Base-by-base conservation (phyloP, 2,113 vertebrate genomes). In the Grammomys dolichurus region DNA sequence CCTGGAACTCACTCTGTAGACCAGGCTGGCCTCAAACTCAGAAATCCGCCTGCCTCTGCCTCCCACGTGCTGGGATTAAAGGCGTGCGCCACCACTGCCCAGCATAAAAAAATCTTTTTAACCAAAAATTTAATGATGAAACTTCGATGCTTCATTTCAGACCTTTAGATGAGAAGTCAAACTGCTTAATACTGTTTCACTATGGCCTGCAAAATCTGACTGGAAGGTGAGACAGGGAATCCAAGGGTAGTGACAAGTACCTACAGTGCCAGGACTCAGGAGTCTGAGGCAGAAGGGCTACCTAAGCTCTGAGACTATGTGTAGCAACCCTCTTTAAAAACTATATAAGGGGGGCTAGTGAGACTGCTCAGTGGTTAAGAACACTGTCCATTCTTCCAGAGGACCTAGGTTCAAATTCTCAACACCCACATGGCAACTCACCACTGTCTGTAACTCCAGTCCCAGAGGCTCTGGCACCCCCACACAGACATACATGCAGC, bases 91-190 rank as follows among this genome's bases (percentile, higher is more conserved):
- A 40, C 40, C 40, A 40, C 40, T 40, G 40, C 40, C 40, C 40
- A 40, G 40, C 40, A 40, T 46, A 77, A 14, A 77, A 26, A 46
- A 54, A 56, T 36, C 31, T 77, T 48, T 77, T 31, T 31, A 85
- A 65, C 13, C 63, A 85, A 40, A 65, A 65, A 87, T 87, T 7
- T 87, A 17, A 82, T 69, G 24, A 56, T 31, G n/a, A 20, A 70
- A 93, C 51, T 93, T 63, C 40, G 73, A 36, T 65, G 22, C 75
- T 36, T 43, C 33, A 73, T 90, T 13, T 87, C n/a, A 86, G 40
- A 89, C 56, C 65, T 90, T 48, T 63, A 17, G 12, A 33, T 89
- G 60, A 93, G 90, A 20, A 93, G 69, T 40, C 87, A 91, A 94
- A 92, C 20, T 89, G 54, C 60, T 95, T 84, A 80, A 75, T 51